Conservation (phyloP, 2,888 invertebrate genomes). For the Phyllotreta cruciferae region DNA sequence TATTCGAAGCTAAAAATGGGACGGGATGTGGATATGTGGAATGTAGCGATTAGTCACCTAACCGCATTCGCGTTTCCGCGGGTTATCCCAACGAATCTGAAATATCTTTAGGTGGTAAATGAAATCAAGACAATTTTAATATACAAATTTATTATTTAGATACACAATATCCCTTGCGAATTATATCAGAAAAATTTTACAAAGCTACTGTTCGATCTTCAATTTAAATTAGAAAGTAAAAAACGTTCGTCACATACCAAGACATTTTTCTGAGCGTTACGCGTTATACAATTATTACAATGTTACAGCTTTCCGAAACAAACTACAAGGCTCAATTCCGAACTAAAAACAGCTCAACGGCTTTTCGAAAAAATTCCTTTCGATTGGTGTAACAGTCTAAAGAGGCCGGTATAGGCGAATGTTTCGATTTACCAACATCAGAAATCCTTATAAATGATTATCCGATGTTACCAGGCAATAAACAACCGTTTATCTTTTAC, state of each 20-base stretch:
- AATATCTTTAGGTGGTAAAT: slow-evolving; percentile 14
- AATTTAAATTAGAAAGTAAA: slow-evolving; percentile 49
- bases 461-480: too few species aligned
- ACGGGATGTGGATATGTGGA: slow-evolving; percentile 28
- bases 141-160: slow-evolving; percentile 74
- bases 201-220: slow-evolving; percentile 66
- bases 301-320: slow-evolving; percentile 52
- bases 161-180: slow-evolving; percentile 77
- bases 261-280: slow-evolving; percentile 57
- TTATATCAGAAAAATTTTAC: slow-evolving; percentile 71
- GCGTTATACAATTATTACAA: slow-evolving; percentile 48
- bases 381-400: slow-evolving; percentile 53
- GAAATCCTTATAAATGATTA: slow-evolving; percentile 6
- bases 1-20: background rate
- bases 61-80: slow-evolving; percentile 32
- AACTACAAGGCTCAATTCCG: slow-evolving; percentile 18
- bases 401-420: too few species aligned
- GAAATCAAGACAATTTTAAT: slow-evolving; percentile 57
- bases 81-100: too few species aligned
- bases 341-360: slow-evolving; percentile 22
- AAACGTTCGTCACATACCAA: slow-evolving; percentile 46
- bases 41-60: slow-evolving; percentile 15
- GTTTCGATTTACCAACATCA: too few species aligned
- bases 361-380: slow-evolving; percentile 39
- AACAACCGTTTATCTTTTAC: too few species aligned